Evolutionary conservation across 2,888 invertebrate genomes (phyloP).

Genomic region (Diaprepes abbreviatus): DNA sequence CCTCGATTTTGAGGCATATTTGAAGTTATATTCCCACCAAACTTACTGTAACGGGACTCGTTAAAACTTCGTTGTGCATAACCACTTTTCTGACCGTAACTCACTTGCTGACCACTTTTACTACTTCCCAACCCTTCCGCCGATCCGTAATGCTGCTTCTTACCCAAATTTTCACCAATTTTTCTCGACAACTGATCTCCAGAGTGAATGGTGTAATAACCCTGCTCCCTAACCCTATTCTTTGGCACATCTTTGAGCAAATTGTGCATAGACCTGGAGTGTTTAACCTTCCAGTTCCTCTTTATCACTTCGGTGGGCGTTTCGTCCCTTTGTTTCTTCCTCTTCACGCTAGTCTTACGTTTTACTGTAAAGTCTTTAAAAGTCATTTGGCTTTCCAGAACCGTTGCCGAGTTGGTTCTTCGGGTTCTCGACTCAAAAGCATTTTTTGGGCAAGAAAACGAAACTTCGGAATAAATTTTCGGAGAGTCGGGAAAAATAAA

Average conservation of each 20-base stretch:
- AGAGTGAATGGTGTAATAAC: conserved; percentile 67
- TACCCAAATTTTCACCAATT: conserved; percentile 1
- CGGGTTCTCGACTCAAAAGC: conserved; percentile 34
- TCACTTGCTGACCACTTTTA: background rate
- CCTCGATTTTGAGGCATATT: background rate
- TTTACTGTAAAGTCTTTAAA: conserved; percentile 28
- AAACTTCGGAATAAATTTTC: background rate
- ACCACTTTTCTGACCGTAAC: background rate
- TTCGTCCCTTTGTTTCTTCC: conserved; percentile 53
- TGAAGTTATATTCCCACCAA: background rate
- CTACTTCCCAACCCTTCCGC: conserved; percentile 4
- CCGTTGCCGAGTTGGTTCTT: conserved; percentile 44
- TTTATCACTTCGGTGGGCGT: conserved; percentile 59
- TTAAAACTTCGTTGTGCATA: too few species aligned
- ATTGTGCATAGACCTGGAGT: conserved; percentile 66
- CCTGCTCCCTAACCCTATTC: conserved; percentile 52
- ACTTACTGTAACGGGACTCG: background rate
- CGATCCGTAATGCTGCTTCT: conserved; percentile 16
- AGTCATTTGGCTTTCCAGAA: conserved; percentile 45
- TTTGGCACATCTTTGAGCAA: conserved; percentile 54
- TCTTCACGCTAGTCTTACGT: conserved; percentile 20
- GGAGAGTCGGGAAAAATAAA: background rate
- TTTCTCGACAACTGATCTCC: conserved; percentile 49
- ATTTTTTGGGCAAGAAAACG: background rate
- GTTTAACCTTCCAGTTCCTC: conserved; percentile 64